Evolutionary conservation across 64 coral and sea anemone genomes (phyloP).

Genomic region (Astreopora myriophthalma): DNA sequence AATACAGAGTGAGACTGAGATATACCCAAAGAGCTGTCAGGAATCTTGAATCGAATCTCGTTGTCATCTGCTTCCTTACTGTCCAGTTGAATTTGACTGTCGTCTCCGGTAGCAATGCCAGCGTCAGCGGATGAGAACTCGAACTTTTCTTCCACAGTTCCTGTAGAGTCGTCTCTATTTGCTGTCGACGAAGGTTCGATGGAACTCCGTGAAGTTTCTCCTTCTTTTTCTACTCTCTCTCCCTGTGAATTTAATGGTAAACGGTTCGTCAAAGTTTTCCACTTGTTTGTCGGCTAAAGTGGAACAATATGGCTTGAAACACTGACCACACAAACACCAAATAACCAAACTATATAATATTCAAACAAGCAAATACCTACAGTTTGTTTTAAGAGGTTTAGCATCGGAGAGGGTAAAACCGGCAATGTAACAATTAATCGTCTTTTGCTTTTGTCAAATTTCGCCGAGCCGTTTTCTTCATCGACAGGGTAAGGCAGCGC

Average conservation of each 20-base stretch:
- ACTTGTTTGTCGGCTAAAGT: no score
- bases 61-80: not conserved
- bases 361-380: not conserved
- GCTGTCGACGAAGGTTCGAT: not conserved
- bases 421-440: slow-evolving; percentile 90
- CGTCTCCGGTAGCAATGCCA: not conserved
- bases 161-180: not conserved
- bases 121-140: not conserved
- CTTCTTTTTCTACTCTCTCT: not conserved
- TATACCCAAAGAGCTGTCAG: not conserved
- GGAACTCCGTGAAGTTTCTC: not conserved
- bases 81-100: not conserved
- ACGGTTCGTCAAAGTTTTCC: not conserved
- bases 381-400: not conserved
- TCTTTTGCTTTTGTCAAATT: slow-evolving; percentile 96
- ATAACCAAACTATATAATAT: no score
- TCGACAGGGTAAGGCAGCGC: slow-evolving; percentile 85
- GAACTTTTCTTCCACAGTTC: not conserved
- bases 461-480: slow-evolving; percentile 89
- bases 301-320: no score
- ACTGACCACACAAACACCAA: no score
- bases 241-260: not conserved
- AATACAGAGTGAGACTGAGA: not conserved
- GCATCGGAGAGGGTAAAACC: slow-evolving; percentile 36
- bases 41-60: not conserved